Evolutionary conservation across 1,140 invertebrate genomes (phyloP).

Genomic region (Agrypnia vestita): DNA sequence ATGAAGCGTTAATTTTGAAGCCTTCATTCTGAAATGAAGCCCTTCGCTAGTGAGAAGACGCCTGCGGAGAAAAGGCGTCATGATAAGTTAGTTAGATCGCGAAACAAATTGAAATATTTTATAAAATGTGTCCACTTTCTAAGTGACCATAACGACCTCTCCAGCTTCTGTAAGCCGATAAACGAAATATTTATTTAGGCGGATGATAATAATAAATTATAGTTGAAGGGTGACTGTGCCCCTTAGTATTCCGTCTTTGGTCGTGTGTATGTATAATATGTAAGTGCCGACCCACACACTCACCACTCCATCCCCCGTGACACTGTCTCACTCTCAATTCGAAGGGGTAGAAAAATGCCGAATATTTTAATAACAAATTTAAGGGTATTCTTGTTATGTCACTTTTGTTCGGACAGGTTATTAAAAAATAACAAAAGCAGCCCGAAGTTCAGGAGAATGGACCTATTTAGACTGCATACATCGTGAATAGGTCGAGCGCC

Average conservation of each 20-base stretch:
- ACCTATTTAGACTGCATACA: too few relatives aligned
- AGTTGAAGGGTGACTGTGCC: slow-evolving; percentile 11
- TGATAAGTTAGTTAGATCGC: too few relatives aligned
- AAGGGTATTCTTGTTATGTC: slow-evolving; percentile 4
- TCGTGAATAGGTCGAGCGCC: too few relatives aligned
- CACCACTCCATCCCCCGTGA: not conserved
- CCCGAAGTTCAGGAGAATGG: not conserved
- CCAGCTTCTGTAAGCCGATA: not conserved
- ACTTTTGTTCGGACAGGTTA: slow-evolving; percentile 18
- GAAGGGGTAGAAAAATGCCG: slow-evolving; percentile 26
- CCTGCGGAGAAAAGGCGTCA: too few relatives aligned
- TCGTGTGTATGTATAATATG: too few relatives aligned
- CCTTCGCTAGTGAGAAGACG: too few relatives aligned
- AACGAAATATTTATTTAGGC: slow-evolving; percentile 36
- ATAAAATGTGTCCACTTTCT: too few relatives aligned
- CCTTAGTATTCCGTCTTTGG: not conserved
- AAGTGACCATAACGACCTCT: not conserved
- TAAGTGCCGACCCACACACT: slow-evolving; percentile 8
- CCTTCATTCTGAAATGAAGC: too few relatives aligned
- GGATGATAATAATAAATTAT: slow-evolving; percentile 23
- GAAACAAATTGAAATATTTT: too few relatives aligned
- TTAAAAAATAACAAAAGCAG: not conserved
- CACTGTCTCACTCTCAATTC: not conserved
- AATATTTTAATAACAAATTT: slow-evolving; percentile 11
- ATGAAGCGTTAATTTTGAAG: too few relatives aligned